Evolutionary conservation across 2,797 vertebrate species (phyloP).

Genomic region (Amniataba percoides): DNA sequence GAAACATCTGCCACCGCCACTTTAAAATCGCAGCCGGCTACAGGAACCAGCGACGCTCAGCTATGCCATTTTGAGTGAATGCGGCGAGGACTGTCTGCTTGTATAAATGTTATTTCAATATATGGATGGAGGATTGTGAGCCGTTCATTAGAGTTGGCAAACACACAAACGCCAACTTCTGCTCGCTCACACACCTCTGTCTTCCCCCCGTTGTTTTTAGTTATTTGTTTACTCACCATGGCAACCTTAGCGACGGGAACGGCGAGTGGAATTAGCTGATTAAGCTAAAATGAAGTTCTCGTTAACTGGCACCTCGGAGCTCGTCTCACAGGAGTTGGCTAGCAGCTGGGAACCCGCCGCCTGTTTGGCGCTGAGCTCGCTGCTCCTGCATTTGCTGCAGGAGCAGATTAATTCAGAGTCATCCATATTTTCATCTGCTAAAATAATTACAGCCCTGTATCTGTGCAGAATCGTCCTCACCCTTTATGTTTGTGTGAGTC

Average conservation of each 20-base stretch:
- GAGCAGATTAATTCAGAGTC: constrained; percentile 52
- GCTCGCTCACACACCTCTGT: constrained; percentile 36
- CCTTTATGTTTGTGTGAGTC: constrained; percentile 23
- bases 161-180: constrained; percentile 27
- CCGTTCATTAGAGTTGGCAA: constrained; percentile 64
- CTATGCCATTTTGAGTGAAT: constrained; percentile 56
- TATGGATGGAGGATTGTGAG: constrained; percentile 58
- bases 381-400: constrained; percentile 43
- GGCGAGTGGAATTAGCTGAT: constrained; percentile 74
- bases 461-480: constrained; percentile 32
- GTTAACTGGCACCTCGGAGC: constrained; percentile 58
- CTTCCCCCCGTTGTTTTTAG: constrained; percentile 45
- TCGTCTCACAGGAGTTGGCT: constrained; percentile 55
- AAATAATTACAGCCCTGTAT: constrained; percentile 51
- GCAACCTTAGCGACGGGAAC: constrained; percentile 62
- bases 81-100: constrained; percentile 62
- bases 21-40: constrained; percentile 54
- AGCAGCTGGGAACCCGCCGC: constrained; percentile 55
- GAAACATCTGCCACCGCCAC: constrained; percentile 75
- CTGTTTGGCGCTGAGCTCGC: constrained; percentile 55
- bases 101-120: constrained; percentile 74
- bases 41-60: constrained; percentile 55
- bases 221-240: constrained; percentile 72
- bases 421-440: constrained; percentile 51
- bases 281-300: constrained; percentile 69